Evolutionary conservation across 2,797 vertebrate genomes (phyloP), one percentile per base, ranked within the genome.

Genomic region (Hydrocynus forskahlii): DNA sequence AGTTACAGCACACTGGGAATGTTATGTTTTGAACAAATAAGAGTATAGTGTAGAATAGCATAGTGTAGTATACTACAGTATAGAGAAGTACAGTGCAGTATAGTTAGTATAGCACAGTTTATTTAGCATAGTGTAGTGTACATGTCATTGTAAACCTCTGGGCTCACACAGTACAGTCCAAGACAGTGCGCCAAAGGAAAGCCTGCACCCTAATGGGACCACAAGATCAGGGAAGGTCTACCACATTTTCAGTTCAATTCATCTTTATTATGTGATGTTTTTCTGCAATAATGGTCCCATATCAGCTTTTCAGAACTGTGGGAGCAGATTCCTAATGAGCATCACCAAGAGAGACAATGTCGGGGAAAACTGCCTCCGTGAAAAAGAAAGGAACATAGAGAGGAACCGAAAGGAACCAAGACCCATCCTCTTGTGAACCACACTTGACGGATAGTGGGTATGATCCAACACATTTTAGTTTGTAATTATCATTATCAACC

Each of bases 151-250:
- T 29, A 68, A 75, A 67, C 48, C 60, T 38, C 50, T 48, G 50
- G 69, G 8, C 25, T 64, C 45, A 73, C 10, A 57, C 21, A 52
- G 50, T 60, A 35, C 67, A 50, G 10, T 64, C 43, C 1, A 14
- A 69, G 7, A 52, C 29, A 4, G 4, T 5, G 12, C 7, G 59
- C 14, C 52, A 80, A 6, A 40, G 29, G 66, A 79, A 79, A 6
- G n/a, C 70, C 72, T 25, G n/a, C 29, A 25, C 29, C 72, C 17
- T 45, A 60, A 80, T 59, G 57, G 23, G 72, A 45, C 68, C 55
- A 55, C 8, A 73, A 19, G 21, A 35, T 73, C n/a, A 73, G 50
- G 38, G 68, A 21, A 45, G 70, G 52, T 10, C 25, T 13, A 17
- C 5, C 43, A 13, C 57, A 23, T 74, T 80, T 54, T 40, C 7